These are phyloP conservation scores for Eonycteris spelaea DNA, from an alignment of 2,113 vertebrate species.

Conservation along the genomic window DNA sequence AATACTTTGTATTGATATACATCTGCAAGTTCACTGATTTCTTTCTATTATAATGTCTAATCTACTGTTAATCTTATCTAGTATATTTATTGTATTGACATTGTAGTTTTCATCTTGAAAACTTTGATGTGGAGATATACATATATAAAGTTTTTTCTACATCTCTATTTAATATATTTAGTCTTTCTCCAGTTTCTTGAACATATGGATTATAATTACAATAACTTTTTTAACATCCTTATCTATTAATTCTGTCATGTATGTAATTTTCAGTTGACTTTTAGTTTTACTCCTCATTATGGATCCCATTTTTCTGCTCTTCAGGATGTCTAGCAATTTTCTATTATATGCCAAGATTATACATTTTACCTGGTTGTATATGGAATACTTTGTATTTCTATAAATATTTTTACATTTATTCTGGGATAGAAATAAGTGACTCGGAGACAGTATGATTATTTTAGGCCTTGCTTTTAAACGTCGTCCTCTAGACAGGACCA, in stretches of 20 bases:
- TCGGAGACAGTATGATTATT: neutral
- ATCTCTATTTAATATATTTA: neutral
- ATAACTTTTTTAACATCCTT: neutral
- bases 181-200: neutral
- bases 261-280: neutral
- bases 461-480: constrained; percentile 1
- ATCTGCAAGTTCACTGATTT: neutral
- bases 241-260: neutral
- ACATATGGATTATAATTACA: neutral
- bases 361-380: neutral
- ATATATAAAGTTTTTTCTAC: neutral
- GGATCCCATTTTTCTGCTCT: neutral
- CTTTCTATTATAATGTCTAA: neutral
- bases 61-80: neutral
- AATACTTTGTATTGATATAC: neutral
- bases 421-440: neutral
- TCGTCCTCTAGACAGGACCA: neutral
- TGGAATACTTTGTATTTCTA: neutral
- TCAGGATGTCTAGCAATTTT: neutral
- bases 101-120: neutral
- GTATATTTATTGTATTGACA: neutral
- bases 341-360: neutral
- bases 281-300: neutral
- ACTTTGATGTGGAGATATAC: neutral
- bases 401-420: neutral